Evolutionary conservation across 2,113 vertebrate genomes (phyloP), one percentile per base, ranked within the genome.

Genomic region (Okapia johnstoni): DNA sequence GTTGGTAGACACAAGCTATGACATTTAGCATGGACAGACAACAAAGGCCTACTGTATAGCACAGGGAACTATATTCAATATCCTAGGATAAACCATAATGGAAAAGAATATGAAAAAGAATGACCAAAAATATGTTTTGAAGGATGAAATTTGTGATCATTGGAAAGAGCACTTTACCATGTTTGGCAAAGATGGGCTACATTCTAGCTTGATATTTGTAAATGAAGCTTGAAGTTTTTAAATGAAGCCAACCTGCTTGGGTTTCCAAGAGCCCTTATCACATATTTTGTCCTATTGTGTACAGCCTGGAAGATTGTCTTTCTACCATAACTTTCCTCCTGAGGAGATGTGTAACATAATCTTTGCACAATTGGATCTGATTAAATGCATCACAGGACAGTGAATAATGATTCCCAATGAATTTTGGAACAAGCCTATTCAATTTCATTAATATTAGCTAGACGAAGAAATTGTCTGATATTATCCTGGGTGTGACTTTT

Each of bases 361-460:
- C 95, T 96, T 89, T 93, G 96, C 85, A 77, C 57, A 98, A 98
- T 90, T 26, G 92, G 81, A 89, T 85, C 61, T 61, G 87, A 94
- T 97, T 97, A 50, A 96, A 94, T 36, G 26, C 79, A 76, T 93
- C 95, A 93, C 84, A 88, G 43, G 97, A 97, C 87, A 81, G 91
- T 66, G 93, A 97, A 43, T 95, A 96, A 97, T 95, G 93, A 93
- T 80, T 98, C 86, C 61, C 97, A 48, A 90, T 98, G 96, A 96
- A 97, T 94, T 90, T 91, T 96, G 79, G 63, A 98, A 85, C 61
- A 97, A 96, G 26, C 63, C 86, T 93, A 88, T 93, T 97, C 81
- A 93, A 90, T 97, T 98, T 97, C 96, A 98, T 98, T 98, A 98
- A 96, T 55, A 96, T 96, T 52, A 89, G 88, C 58, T 79, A 79